Evolutionary conservation across 2,113 vertebrate genomes (phyloP), one percentile per base, ranked within the genome.

Genomic region (Limnothrissa miodon): DNA sequence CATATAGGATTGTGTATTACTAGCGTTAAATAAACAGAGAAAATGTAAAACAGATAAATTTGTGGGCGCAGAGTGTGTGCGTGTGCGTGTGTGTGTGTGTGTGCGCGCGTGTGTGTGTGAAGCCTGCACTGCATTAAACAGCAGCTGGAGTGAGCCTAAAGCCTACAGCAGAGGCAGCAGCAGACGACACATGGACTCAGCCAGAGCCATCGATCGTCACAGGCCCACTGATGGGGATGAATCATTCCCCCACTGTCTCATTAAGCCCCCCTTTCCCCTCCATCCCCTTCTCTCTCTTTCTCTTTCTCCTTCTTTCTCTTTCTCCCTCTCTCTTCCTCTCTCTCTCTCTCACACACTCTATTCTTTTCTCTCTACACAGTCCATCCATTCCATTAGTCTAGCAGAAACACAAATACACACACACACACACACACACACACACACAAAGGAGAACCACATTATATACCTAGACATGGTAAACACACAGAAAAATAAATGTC

Each of bases 211-310:
- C 87, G 82, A 88, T 87, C 82, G 78, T 62, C 84, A 79, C 78
- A 79, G 46, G 84, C 81, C 79, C 45, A 80, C 81, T 85, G 79
- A 85, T 85, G 78, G 84, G 84, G 83, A 89, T 86, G 84, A 87
- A 87, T 89, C 85, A 86, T 82, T 89, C 81, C 82, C 78, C 81
- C 80, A 48, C 87, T 87, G 86, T 89, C 89, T 90, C 89, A 90
- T 90, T 89, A 89, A 82, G 80, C 85, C 81, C 85, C 83, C 48
- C 81, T 80, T 44, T 80, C 86, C 74, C 85, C 79, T 36, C 83
- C 81, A n/a, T 80, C 46, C 45, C 81, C 53, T 44, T 78, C 78
- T 82, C 82, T 78, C 78, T 17, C 56, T 56, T 21, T 81, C 59
- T 87, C 80, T 83, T 45, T 80, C 46, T 56, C 81, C 53, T 44